phyloP scores from a whole-genome alignment of 92 coral and sea anemone genomes.

The Zoanthus gigantus region DNA sequence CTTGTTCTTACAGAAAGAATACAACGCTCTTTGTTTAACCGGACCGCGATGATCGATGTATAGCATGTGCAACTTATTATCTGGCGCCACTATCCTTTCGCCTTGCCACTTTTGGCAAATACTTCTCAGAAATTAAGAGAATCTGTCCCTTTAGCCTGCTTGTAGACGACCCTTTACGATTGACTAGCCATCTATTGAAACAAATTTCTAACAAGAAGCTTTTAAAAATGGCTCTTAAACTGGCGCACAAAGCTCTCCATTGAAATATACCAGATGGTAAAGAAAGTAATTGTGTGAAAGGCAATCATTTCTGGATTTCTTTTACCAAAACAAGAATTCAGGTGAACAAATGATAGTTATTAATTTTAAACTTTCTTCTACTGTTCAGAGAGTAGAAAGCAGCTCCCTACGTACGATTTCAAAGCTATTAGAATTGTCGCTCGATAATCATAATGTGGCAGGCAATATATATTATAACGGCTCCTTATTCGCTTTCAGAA shows the following conservation, averaged over 20 bases:
- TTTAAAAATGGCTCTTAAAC: conserved; percentile 32
- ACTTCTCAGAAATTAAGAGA: conserved; percentile 29
- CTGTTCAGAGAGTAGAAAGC: background rate
- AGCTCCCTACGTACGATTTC: background rate
- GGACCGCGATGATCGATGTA: background rate
- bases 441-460: background rate
- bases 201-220: conserved; percentile 37
- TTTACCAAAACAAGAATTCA: conserved; percentile 14
- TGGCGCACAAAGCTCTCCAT: conserved; percentile 41
- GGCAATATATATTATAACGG: background rate
- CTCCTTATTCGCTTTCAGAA: conserved; percentile 13
- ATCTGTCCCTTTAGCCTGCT: background rate
- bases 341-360: conserved; percentile 24
- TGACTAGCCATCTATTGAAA: conserved; percentile 7
- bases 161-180: conserved; percentile 9
- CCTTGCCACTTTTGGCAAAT: conserved; percentile 30
- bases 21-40: conserved; percentile 13
- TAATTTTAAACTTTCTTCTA: conserved; percentile 1
- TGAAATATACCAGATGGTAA: conserved; percentile 48
- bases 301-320: conserved; percentile 37
- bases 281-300: conserved; percentile 18
- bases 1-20: background rate
- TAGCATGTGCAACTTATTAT: conserved; percentile 16
- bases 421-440: background rate
- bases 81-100: background rate